phyloP scores from a whole-genome alignment of 1,140 invertebrate species.

The Hypothenemus hampei region DNA sequence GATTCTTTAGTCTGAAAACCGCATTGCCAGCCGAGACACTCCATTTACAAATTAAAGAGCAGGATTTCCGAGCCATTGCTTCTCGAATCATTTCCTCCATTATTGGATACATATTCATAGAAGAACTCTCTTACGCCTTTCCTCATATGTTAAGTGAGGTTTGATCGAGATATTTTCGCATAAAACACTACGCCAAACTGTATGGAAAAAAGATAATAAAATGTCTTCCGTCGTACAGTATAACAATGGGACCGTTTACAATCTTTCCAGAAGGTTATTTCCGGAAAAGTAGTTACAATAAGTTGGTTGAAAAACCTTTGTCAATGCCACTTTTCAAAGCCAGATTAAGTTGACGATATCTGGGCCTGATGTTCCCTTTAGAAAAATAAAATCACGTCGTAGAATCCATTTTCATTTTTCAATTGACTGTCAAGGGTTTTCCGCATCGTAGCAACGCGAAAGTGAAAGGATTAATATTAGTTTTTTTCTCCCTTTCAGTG shows the following conservation, averaged over 20 bases:
- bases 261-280: constrained; percentile 17
- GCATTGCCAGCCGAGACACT: constrained; percentile 31
- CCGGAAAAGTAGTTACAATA: constrained; percentile 22
- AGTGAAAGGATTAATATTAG: constrained; percentile 3
- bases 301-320: constrained; percentile 22
- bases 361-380: constrained; percentile 20
- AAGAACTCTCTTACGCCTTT: too few species aligned
- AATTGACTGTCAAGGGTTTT: constrained; percentile 19
- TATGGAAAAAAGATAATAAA: background rate
- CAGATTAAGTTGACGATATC: constrained; percentile 21
- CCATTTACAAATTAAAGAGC: constrained; percentile 40
- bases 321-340: constrained; percentile 23
- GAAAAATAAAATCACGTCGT: constrained; percentile 15
- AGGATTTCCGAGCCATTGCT: constrained; percentile 36
- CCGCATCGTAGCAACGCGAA: constrained; percentile 4
- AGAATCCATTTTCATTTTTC: constrained; percentile 24
- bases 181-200: background rate
- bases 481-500: background rate
- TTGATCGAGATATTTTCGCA: background rate
- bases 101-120: constrained; percentile 30
- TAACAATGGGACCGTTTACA: constrained; percentile 11
- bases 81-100: constrained; percentile 31
- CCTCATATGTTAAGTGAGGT: background rate
- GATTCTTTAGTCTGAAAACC: constrained; percentile 31
- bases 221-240: background rate